phyloP scores from a whole-genome alignment of 2,888 invertebrate genomes.

The Caradrina kadenii region DNA sequence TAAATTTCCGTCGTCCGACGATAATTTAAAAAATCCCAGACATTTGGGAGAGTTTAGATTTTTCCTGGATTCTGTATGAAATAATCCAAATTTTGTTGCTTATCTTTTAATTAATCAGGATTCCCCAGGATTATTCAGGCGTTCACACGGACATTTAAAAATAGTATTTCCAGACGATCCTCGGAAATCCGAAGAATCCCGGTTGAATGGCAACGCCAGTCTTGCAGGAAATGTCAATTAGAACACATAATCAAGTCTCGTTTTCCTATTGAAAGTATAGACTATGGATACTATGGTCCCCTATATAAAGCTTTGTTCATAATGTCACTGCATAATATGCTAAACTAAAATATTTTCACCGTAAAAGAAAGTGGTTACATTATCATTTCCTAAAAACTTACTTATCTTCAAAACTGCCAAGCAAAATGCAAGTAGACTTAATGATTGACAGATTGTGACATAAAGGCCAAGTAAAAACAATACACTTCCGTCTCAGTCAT shows the following conservation, averaged over 20 bases:
- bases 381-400: background rate
- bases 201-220: no score
- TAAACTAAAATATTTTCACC: conserved; percentile 4
- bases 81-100: no score
- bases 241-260: background rate
- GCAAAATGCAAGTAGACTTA: conserved; percentile 3
- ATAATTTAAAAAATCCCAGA: no score
- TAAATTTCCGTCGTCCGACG: no score
- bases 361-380: conserved; percentile 27
- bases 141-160: no score
- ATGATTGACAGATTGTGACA: conserved; percentile 31
- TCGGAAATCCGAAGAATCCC: no score
- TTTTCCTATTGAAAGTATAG: background rate
- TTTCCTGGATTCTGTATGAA: no score
- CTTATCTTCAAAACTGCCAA: conserved; percentile 9
- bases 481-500: conserved; percentile 20
- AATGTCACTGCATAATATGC: conserved; percentile 1
- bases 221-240: background rate
- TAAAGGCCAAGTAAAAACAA: conserved; percentile 36
- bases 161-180: no score
- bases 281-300: conserved; percentile 3
- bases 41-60: no score
- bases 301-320: conserved; percentile 15
- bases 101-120: no score
- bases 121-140: no score